Percentiles rank a stretch among this genome's conserved stretches.
Evolutionary conservation across 2,113 vertebrate species (phyloP).

Genomic region (Ciconia boyciana): DNA sequence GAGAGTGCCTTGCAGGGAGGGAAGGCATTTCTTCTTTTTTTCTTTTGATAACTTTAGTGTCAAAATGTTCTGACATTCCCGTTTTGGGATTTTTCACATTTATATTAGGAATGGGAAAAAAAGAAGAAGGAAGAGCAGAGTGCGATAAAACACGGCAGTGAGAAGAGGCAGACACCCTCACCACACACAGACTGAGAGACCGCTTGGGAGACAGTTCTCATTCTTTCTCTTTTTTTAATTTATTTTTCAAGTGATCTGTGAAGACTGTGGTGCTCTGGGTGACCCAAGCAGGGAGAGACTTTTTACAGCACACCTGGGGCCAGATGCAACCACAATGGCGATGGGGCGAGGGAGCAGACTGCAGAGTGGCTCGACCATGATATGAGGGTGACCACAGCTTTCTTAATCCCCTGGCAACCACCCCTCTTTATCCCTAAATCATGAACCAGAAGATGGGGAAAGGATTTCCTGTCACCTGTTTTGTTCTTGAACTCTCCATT

Average conservation of each 20-base stretch:
- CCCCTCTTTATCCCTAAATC: neutral
- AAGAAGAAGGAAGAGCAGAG: neutral
- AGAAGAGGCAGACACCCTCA: neutral
- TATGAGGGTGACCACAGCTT: neutral
- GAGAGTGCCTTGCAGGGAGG: neutral
- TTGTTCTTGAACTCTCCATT: neutral
- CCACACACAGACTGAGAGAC: neutral
- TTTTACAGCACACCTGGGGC: neutral
- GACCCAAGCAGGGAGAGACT: neutral
- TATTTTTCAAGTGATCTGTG: neutral
- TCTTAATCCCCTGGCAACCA: neutral
- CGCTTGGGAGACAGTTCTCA: neutral
- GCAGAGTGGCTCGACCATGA: neutral
- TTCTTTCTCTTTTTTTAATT: neutral
- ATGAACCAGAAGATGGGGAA: neutral
- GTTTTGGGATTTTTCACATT: conserved; percentile 9
- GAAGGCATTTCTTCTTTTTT: neutral
- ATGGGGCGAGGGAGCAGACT: neutral
- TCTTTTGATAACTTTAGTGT: neutral
- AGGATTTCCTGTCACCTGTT: neutral
- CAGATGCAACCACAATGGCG: fast-evolving
- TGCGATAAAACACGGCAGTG: neutral
- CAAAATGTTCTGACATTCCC: neutral
- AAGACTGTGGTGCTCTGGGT: neutral
- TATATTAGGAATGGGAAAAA: neutral